Evolutionary conservation across 2,113 vertebrate species (phyloP).

Genomic region (Sapajus apella): DNA sequence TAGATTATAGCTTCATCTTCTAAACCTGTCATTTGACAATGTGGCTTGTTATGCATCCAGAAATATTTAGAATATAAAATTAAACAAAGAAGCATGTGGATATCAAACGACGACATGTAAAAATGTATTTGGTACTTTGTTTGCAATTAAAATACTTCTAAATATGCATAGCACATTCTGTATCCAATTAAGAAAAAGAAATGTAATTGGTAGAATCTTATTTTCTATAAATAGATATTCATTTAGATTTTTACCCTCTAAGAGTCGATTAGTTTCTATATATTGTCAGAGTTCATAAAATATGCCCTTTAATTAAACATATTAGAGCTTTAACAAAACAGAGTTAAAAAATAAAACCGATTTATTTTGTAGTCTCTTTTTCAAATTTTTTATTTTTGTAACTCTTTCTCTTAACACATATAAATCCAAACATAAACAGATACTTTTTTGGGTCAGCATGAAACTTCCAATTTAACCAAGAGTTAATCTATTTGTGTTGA

Average conservation of each 20-base stretch:
- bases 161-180: slow-evolving; percentile 55
- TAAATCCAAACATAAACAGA: neutral
- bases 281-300: slow-evolving; percentile 48
- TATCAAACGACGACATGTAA: slow-evolving; percentile 55
- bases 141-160: slow-evolving; percentile 69
- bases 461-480: slow-evolving; percentile 44
- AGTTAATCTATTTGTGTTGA: slow-evolving; percentile 19
- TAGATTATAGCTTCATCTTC: neutral
- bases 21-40: slow-evolving; percentile 18
- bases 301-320: slow-evolving; percentile 51
- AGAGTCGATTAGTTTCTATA: slow-evolving; percentile 39
- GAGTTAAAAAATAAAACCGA: slow-evolving; percentile 25
- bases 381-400: neutral
- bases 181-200: slow-evolving; percentile 55
- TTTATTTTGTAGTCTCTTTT: neutral
- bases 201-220: slow-evolving; percentile 64
- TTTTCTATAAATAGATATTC: slow-evolving; percentile 66
- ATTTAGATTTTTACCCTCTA: slow-evolving; percentile 32
- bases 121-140: slow-evolving; percentile 62
- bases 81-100: slow-evolving; percentile 60
- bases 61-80: slow-evolving; percentile 52
- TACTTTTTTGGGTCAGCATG: neutral
- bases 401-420: neutral
- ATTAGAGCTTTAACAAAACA: slow-evolving; percentile 34
- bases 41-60: slow-evolving; percentile 3